Conservation (phyloP, 2,113 vertebrate genomes). For the Phylloscopus whistleri region DNA sequence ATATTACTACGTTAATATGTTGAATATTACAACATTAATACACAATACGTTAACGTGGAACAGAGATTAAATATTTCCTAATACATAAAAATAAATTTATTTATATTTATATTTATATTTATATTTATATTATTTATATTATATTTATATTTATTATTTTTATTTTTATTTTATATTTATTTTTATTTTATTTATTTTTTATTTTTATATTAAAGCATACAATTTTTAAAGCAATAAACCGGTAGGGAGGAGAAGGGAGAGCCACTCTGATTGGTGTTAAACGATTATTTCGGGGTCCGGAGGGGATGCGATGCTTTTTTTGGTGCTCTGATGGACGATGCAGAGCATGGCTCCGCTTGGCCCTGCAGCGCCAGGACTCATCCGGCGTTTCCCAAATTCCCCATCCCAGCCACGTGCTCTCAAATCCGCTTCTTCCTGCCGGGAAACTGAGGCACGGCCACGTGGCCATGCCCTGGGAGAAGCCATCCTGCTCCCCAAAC, state of each 20-base stretch:
- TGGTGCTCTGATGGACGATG: accelerated
- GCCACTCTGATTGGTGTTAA: accelerated
- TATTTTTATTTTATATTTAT: no score
- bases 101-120: no score
- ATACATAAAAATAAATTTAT: no score
- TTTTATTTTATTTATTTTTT: no score
- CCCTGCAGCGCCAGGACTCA: accelerated
- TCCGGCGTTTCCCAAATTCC: background rate
- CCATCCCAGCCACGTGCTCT: accelerated
- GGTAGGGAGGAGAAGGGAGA: background rate
- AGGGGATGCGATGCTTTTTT: background rate
- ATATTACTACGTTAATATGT: background rate
- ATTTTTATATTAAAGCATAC: background rate
- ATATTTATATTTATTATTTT: no score
- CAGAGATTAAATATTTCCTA: background rate
- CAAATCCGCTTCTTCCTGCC: background rate
- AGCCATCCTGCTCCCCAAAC: background rate
- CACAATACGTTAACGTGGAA: no score
- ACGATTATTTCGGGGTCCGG: accelerated
- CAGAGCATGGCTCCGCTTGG: background rate
- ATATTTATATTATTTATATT: no score
- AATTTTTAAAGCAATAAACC: background rate
- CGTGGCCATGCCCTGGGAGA: background rate
- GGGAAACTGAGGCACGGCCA: background rate
- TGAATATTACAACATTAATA: background rate